phyloP scores from a whole-genome alignment of 2,888 invertebrate species.

The Alloplasta piceator region DNA sequence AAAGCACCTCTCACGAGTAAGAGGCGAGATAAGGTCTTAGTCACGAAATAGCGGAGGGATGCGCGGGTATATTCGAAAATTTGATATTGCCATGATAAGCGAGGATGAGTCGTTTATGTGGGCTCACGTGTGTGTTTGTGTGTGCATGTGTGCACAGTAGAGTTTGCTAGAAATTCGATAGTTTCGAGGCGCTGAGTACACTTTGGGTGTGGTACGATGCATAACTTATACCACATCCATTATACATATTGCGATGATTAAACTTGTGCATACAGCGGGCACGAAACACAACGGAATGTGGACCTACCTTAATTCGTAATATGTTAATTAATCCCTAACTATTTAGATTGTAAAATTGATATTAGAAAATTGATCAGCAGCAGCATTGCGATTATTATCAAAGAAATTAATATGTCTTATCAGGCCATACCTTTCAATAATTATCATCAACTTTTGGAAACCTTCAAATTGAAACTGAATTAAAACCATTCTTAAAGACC shows the following conservation, averaged over 20 bases:
- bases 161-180: conserved; percentile 36
- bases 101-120: neutral
- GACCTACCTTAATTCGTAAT: too few relatives aligned
- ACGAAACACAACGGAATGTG: too few relatives aligned
- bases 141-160: neutral
- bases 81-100: conserved; percentile 17
- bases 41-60: conserved; percentile 4
- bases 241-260: neutral
- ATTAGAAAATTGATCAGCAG: too few relatives aligned
- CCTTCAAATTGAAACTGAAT: too few relatives aligned
- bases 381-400: too few relatives aligned
- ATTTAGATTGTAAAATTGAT: too few relatives aligned
- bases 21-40: conserved; percentile 21
- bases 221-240: neutral
- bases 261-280: too few relatives aligned
- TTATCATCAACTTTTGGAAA: too few relatives aligned
- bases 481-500: too few relatives aligned
- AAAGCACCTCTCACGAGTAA: conserved; percentile 1
- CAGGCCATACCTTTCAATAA: too few relatives aligned
- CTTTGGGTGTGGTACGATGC: conserved; percentile 4
- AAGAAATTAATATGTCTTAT: too few relatives aligned
- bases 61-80: conserved; percentile 22
- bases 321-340: too few relatives aligned
- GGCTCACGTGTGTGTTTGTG: neutral
- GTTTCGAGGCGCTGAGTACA: conserved; percentile 17